Evolutionary conservation across 2,888 invertebrate genomes (phyloP).

Genomic region (Lordiphosa fenestrarum): DNA sequence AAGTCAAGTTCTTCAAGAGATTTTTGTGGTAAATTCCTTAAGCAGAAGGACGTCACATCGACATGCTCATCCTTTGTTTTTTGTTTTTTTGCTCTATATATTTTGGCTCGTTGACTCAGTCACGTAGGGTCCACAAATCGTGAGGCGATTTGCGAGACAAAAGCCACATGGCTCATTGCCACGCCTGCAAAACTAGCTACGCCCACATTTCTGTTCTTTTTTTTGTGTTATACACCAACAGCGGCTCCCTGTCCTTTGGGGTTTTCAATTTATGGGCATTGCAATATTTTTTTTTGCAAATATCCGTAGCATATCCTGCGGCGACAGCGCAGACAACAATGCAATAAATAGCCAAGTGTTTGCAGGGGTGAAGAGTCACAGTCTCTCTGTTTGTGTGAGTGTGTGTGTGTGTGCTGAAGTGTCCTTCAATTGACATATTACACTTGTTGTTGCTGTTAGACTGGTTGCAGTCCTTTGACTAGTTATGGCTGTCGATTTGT

Average conservation of each 20-base stretch:
- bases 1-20: not conserved
- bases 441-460: constrained; percentile 52
- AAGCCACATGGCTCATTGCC: constrained; percentile 19
- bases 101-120: constrained; percentile 30
- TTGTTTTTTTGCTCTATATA: not conserved
- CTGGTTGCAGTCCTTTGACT: constrained; percentile 39
- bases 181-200: constrained; percentile 26
- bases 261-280: constrained; percentile 66
- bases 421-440: constrained; percentile 72
- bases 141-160: constrained; percentile 48
- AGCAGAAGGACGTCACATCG: constrained; percentile 4
- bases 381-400: constrained; percentile 17
- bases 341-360: constrained; percentile 68
- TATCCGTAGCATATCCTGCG: constrained; percentile 71
- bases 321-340: constrained; percentile 60
- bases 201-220: constrained; percentile 8
- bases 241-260: constrained; percentile 48
- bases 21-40: constrained; percentile 3
- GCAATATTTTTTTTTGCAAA: constrained; percentile 69
- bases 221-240: constrained; percentile 16
- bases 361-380: constrained; percentile 11
- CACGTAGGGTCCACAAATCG: constrained; percentile 64
- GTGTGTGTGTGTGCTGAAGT: constrained; percentile 27
- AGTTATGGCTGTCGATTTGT: constrained; percentile 38
- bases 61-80: not conserved